These are phyloP conservation scores for Acromyrmex charruanus DNA, from an alignment of 1,140 invertebrate species.

Conservation along the genomic window DNA sequence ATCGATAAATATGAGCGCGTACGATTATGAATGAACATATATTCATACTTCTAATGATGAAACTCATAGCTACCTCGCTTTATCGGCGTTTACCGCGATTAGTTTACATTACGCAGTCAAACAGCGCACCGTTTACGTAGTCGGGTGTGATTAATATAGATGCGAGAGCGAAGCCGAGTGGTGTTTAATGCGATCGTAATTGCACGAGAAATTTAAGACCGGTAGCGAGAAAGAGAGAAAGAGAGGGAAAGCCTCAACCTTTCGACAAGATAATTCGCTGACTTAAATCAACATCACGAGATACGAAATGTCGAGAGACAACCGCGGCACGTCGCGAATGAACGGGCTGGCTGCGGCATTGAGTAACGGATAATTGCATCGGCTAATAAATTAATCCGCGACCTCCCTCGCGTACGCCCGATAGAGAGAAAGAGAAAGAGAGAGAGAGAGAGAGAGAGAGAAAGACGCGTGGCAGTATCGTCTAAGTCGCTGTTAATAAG, in stretches of 20 bases:
- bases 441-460: conserved; percentile 28
- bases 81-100: conserved; percentile 13
- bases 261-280: conserved; percentile 55
- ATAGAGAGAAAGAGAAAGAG: background rate
- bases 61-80: background rate
- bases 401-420: conserved; percentile 77
- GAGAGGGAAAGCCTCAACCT: conserved; percentile 12
- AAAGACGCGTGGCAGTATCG: conserved; percentile 71
- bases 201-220: conserved; percentile 77
- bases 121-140: conserved; percentile 18
- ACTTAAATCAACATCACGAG: conserved; percentile 64
- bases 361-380: conserved; percentile 79
- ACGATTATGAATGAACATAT: background rate
- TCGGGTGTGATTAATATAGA: conserved; percentile 7
- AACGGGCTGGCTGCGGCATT: conserved; percentile 63
- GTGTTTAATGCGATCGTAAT: conserved; percentile 65
- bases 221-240: conserved; percentile 56
- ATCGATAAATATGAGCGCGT: background rate
- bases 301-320: conserved; percentile 48
- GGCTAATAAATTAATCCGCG: conserved; percentile 80
- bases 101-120: conserved; percentile 24
- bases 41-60: conserved; percentile 1
- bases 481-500: conserved; percentile 74
- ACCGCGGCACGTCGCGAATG: background rate
- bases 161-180: conserved; percentile 4